Evolutionary conservation across 2,113 vertebrate species (phyloP).

Genomic region (Rhynchopsitta pachyrhyncha): DNA sequence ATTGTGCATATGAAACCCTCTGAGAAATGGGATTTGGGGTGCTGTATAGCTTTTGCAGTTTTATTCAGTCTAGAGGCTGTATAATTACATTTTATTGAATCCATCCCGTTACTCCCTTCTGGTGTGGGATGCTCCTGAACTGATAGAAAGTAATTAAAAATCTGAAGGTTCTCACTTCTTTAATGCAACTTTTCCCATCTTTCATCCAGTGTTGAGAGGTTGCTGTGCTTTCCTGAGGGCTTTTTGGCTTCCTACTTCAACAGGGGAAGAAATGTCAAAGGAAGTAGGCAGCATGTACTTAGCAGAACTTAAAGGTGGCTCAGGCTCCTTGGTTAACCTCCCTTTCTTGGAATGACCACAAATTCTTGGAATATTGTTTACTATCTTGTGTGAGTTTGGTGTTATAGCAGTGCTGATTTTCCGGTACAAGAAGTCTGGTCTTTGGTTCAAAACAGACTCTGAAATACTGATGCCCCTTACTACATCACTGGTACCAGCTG

Average conservation of each 20-base stretch:
- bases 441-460: background rate
- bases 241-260: background rate
- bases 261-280: background rate
- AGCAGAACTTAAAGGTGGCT: background rate
- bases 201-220: background rate
- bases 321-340: background rate
- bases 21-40: background rate
- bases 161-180: background rate
- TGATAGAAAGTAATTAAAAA: conserved; percentile 12
- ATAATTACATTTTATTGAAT: background rate
- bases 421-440: background rate
- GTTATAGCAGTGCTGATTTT: background rate
- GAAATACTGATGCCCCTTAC: background rate
- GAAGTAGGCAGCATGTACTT: background rate
- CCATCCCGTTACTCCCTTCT: background rate
- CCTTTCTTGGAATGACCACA: background rate
- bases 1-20: background rate
- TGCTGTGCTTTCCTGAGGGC: background rate
- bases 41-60: background rate
- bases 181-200: background rate
- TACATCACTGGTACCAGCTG: background rate
- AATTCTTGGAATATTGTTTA: background rate
- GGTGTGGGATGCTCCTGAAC: background rate
- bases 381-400: background rate
- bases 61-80: background rate